Base-by-base conservation (phyloP, 2,113 vertebrate species). In the Plecotus auritus region DNA sequence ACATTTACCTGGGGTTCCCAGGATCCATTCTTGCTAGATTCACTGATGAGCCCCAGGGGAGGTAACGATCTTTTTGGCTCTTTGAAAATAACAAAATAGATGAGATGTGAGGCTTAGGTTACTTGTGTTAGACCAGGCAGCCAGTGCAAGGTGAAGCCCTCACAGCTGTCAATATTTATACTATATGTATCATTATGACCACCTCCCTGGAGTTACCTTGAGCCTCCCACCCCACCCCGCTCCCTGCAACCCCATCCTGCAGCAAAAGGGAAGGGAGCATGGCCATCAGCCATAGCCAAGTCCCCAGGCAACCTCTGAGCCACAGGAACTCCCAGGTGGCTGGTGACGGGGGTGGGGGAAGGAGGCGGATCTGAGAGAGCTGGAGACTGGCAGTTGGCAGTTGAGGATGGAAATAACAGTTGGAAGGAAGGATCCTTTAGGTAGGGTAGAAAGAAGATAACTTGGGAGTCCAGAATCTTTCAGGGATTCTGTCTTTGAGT, bases 311-410 rank as follows among this genome's bases (percentile, higher is more conserved):
- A 6, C 40, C 54, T 66, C 35, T 4, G 26, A 91, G 54, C 42
- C 1, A 4, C 32, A 61, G 11, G 4, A 4, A 26, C 4, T 18
- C 11, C 5, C 14, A 61, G 59, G 23, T 28, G 26, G 3, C 23
- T 61, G 22, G 23, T 3, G 0, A 1, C 0, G 12, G 16, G 9
- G 9, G 18, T 20, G 7, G 28, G 0, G 4, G 7, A 28, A 9
- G 59, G 59, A 61, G 59, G 59, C 4, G 4, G 26, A 9, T 26
- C 9, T 23, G 23, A 66, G 69, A 51, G 35, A 22, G 2, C 54
- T 40, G 4, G 5, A 64, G 45, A 35, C 26, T n/a, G 11, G 59
- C 59, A 61, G 59, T 61, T 61, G 32, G 10, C 32, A 16, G 40
- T 23, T 28, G 1, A 7, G 61, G 18, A 37, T 66, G 37, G 30